These are phyloP conservation scores for Ochotona curzoniae DNA, from an alignment of 2,113 vertebrate genomes.

Conservation along the genomic window DNA sequence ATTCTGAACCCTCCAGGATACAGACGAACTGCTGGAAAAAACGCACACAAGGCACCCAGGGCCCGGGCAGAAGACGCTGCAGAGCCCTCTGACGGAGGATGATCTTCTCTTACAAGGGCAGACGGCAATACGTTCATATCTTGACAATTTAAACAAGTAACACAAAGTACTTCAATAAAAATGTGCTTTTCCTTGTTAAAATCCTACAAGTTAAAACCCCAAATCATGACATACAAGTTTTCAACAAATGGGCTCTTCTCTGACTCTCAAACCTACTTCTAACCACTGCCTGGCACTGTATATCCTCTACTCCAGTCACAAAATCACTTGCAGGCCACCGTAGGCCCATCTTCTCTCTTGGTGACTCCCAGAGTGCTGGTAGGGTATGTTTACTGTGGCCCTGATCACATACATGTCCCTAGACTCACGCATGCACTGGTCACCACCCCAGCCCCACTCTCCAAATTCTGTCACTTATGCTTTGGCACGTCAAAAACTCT, in stretches of 20 bases:
- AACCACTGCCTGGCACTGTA: not conserved
- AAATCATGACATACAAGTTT: not conserved
- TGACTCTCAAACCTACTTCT: slow-evolving; percentile 8
- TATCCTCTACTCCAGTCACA: not conserved
- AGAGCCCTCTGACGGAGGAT: not conserved
- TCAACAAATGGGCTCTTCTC: not conserved
- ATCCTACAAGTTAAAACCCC: slow-evolving; percentile 56
- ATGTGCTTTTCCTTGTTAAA: slow-evolving; percentile 3
- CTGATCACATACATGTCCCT: not conserved
- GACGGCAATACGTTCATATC: slow-evolving; percentile 34
- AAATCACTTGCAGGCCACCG: not conserved
- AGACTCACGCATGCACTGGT: not conserved
- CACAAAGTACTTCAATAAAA: slow-evolving; percentile 41
- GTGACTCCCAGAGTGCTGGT: not conserved
- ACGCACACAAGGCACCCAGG: not conserved
- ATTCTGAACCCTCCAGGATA: not conserved
- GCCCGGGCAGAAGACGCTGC: not conserved
- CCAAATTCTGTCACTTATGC: not conserved
- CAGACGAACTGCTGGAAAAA: not conserved
- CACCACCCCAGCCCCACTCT: not conserved
- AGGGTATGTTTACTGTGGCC: not conserved
- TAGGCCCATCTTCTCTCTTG: not conserved
- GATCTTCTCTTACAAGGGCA: slow-evolving; percentile 35
- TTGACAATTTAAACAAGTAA: slow-evolving; percentile 47
- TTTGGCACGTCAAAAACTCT: not conserved